These are phyloP conservation scores for Raja brachyura DNA, from an alignment of 2,113 vertebrate species.

Conservation along the genomic window DNA sequence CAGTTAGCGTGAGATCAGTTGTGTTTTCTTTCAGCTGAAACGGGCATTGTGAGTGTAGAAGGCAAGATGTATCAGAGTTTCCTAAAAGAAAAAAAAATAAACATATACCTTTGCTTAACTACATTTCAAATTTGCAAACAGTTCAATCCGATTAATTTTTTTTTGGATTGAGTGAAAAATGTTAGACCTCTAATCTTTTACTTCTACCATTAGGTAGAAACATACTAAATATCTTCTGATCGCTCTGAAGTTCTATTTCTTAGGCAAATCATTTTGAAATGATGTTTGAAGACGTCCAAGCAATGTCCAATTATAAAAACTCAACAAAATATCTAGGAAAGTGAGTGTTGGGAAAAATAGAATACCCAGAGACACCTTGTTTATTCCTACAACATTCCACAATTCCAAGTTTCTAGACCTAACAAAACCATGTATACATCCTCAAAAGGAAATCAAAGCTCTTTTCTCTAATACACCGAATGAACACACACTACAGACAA, in stretches of 20 bases:
- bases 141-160: conserved; percentile 10
- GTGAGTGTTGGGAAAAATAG: background rate
- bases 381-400: background rate
- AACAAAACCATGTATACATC: background rate
- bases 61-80: conserved; percentile 60
- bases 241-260: background rate
- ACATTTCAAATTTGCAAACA: conserved; percentile 24
- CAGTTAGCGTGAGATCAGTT: conserved; percentile 74
- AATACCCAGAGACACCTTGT: background rate
- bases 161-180: background rate
- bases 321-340: background rate
- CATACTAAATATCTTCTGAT: background rate
- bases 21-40: conserved; percentile 67
- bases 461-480: background rate
- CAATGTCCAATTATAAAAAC: background rate
- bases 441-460: background rate
- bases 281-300: background rate
- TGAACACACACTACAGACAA: background rate
- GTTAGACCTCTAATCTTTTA: background rate
- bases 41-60: conserved; percentile 69
- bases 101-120: background rate
- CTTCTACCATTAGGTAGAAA: background rate
- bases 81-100: conserved; percentile 15
- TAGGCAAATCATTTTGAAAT: background rate
- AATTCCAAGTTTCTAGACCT: background rate